Conservation (phyloP, 2,797 vertebrate genomes). For the Hirundo rustica region DNA sequence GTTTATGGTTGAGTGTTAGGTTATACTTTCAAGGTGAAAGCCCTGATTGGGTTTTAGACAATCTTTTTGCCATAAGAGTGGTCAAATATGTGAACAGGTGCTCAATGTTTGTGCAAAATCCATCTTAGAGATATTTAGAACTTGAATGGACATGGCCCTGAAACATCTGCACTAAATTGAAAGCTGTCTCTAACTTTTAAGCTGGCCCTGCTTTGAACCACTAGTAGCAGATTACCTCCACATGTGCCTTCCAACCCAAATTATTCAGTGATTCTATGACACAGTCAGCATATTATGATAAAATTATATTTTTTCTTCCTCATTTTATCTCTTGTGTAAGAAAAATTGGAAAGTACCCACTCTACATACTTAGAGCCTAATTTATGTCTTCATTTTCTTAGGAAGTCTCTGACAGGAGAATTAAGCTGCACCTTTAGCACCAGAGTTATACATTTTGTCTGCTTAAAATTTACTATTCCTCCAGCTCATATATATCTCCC, state of each 20-base stretch:
- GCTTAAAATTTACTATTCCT: not conserved
- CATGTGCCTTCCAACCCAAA: not conserved
- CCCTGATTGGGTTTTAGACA: not conserved
- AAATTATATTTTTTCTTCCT: not conserved
- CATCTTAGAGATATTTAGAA: not conserved
- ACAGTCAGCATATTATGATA: not conserved
- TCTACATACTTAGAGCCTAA: not conserved
- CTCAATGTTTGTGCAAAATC: not conserved
- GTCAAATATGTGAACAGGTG: not conserved
- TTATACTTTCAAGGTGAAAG: not conserved
- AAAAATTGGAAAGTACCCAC: not conserved
- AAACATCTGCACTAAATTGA: not conserved
- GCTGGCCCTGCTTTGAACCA: not conserved
- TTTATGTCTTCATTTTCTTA: not conserved
- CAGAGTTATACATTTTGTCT: not conserved
- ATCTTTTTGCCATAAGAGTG: not conserved
- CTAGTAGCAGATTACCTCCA: not conserved
- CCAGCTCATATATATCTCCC: not conserved
- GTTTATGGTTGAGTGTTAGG: not conserved
- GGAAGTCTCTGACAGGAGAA: not conserved
- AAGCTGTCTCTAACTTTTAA: not conserved
- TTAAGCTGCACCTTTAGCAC: not conserved
- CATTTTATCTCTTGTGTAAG: not conserved
- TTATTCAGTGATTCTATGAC: not conserved
- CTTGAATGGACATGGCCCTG: not conserved